These are phyloP conservation scores for Alsophila aescularia DNA, from an alignment of 2,888 invertebrate species.

Conservation along the genomic window DNA sequence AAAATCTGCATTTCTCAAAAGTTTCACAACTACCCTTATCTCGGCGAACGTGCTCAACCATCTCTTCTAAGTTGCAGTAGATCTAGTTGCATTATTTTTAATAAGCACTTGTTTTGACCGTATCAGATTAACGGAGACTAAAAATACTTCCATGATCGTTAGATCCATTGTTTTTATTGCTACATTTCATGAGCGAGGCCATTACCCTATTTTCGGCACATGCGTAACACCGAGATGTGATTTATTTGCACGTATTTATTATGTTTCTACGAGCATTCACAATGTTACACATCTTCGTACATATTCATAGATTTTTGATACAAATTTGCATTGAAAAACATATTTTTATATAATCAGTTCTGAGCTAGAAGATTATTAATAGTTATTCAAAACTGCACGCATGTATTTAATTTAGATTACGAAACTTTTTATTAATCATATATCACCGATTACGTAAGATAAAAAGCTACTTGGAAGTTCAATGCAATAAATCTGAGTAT, in stretches of 20 bases:
- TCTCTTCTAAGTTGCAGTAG: slow-evolving; percentile 22
- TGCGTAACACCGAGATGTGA: slow-evolving; percentile 29
- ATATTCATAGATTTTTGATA: slow-evolving; percentile 15
- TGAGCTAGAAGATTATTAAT: slow-evolving; percentile 1
- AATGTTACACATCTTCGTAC: slow-evolving; percentile 11
- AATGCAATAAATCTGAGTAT: not conserved
- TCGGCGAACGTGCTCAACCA: slow-evolving; percentile 9
- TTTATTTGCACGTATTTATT: slow-evolving; percentile 24
- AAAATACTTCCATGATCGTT: slow-evolving; percentile 31
- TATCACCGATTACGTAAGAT: slow-evolving; percentile 24
- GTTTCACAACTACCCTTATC: slow-evolving; percentile 31
- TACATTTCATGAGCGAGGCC: slow-evolving; percentile 29
- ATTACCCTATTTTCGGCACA: slow-evolving; percentile 33
- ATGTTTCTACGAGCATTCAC: slow-evolving; percentile 7
- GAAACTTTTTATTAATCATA: slow-evolving; percentile 22
- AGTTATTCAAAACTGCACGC: slow-evolving; percentile 5
- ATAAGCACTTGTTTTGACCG: slow-evolving; percentile 26
- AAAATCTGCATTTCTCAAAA: slow-evolving; percentile 26
- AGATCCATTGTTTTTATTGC: slow-evolving; percentile 37
- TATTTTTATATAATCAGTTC: slow-evolving; percentile 11
- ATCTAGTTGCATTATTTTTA: slow-evolving; percentile 25
- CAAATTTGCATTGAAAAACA: slow-evolving; percentile 1
- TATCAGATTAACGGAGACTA: slow-evolving; percentile 31
- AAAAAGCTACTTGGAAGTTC: not conserved
- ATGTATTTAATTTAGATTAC: slow-evolving; percentile 12